Conservation (phyloP, 2,113 vertebrate genomes). For the Anolis sagrei region DNA sequence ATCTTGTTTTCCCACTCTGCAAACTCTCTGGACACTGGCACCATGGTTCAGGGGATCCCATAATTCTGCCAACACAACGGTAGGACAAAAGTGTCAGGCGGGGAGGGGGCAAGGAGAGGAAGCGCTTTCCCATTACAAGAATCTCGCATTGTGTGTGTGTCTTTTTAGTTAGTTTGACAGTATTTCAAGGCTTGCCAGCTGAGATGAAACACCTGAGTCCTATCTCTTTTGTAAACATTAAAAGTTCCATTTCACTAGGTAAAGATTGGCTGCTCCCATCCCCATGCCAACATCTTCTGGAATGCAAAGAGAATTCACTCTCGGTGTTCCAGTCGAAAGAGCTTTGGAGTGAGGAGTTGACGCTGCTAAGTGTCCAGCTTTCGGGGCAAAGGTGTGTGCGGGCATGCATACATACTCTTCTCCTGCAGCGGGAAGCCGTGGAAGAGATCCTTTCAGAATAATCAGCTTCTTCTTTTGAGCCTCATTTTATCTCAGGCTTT, state of each 20-base stretch:
- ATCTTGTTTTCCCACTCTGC: slow-evolving; percentile 25
- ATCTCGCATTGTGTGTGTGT: neutral
- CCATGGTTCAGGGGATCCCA: neutral
- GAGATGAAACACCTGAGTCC: slow-evolving; percentile 74
- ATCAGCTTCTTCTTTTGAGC: neutral
- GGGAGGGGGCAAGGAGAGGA: neutral
- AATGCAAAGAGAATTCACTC: slow-evolving; percentile 69
- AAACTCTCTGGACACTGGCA: slow-evolving; percentile 36
- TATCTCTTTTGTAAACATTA: slow-evolving; percentile 83
- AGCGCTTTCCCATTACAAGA: slow-evolving; percentile 50
- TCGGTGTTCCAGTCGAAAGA: slow-evolving; percentile 37
- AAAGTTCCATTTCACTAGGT: slow-evolving; percentile 79
- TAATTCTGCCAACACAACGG: slow-evolving; percentile 39
- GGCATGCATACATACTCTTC: slow-evolving; percentile 4
- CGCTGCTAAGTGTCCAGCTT: slow-evolving; percentile 14
- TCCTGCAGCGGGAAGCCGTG: neutral
- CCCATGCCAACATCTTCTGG: slow-evolving; percentile 56
- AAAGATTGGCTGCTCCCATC: slow-evolving; percentile 74
- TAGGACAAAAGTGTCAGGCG: slow-evolving; percentile 7
- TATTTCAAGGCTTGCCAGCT: slow-evolving; percentile 55
- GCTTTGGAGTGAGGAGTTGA: slow-evolving; percentile 23
- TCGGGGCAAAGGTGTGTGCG: neutral
- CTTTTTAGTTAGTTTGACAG: slow-evolving; percentile 32
- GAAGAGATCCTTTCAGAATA: neutral
- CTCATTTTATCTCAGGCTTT: neutral